phyloP scores from a whole-genome alignment of 2,797 vertebrate species.

The Hirundo rustica region DNA sequence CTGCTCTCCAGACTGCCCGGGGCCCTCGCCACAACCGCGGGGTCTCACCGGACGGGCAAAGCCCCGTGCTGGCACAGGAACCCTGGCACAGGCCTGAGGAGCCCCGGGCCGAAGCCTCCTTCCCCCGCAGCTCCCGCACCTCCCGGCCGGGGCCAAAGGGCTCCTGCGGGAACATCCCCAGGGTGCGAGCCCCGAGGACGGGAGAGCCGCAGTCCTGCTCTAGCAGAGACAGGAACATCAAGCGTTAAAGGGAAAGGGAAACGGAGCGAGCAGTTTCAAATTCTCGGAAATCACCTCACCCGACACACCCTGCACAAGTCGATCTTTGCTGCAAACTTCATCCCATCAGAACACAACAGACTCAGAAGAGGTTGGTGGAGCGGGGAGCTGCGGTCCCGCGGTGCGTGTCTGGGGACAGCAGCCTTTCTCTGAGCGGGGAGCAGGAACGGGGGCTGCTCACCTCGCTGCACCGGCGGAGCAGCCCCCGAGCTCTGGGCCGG shows the following conservation, averaged over 20 bases:
- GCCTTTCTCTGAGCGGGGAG: not conserved
- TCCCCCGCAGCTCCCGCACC: accelerated
- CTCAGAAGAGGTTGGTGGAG: accelerated
- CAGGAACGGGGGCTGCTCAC: accelerated
- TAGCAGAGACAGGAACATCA: too few relatives aligned
- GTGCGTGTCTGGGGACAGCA: not conserved
- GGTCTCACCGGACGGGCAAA: accelerated
- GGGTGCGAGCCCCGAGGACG: too few relatives aligned
- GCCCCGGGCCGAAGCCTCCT: accelerated
- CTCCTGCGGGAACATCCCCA: too few relatives aligned
- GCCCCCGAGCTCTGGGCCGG: not conserved
- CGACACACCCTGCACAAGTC: too few relatives aligned
- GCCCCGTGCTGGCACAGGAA: not conserved
- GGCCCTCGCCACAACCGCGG: accelerated
- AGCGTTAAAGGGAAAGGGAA: accelerated
- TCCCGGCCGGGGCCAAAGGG: not conserved
- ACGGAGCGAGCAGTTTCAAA: too few relatives aligned
- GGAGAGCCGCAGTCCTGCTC: accelerated
- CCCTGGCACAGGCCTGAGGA: not conserved
- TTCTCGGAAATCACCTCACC: too few relatives aligned
- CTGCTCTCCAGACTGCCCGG: accelerated
- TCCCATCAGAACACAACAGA: accelerated
- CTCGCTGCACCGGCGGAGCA: accelerated
- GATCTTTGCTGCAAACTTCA: too few relatives aligned
- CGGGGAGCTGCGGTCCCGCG: accelerated